Conservation (phyloP, 2,797 vertebrate species). For the Psittacula derbiana region DNA sequence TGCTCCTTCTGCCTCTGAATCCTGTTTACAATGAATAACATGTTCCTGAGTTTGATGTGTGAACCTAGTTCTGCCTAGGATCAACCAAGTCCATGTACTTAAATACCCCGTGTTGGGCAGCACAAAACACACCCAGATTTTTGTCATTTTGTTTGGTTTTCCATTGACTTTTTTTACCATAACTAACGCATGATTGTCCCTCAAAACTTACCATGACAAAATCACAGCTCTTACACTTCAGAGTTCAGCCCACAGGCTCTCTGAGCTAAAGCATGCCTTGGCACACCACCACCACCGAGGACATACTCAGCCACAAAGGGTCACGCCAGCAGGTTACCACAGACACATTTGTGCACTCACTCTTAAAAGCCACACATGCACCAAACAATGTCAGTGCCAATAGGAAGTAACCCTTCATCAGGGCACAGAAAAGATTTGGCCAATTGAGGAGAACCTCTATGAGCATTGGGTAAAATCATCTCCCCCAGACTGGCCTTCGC, state of each 20-base stretch:
- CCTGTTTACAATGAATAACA: neutral
- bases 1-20: neutral
- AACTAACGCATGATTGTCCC: constrained; percentile 65
- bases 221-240: constrained; percentile 58
- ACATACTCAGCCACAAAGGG: constrained; percentile 41
- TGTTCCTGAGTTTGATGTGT: neutral
- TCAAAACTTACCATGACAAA: constrained; percentile 66
- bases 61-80: neutral
- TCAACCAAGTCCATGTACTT: neutral
- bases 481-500: neutral
- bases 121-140: neutral
- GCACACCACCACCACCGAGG: constrained; percentile 5
- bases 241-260: constrained; percentile 50
- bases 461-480: neutral
- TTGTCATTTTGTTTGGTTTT: constrained; percentile 9
- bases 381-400: neutral
- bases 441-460: neutral
- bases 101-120: neutral
- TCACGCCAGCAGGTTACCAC: constrained; percentile 14
- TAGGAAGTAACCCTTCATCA: neutral
- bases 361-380: neutral
- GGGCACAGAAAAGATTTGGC: neutral
- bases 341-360: neutral
- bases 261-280: constrained; percentile 20
- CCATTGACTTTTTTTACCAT: constrained; percentile 52